Conservation (phyloP, 2,113 vertebrate species). For the Himantopus leucocephalus region DNA sequence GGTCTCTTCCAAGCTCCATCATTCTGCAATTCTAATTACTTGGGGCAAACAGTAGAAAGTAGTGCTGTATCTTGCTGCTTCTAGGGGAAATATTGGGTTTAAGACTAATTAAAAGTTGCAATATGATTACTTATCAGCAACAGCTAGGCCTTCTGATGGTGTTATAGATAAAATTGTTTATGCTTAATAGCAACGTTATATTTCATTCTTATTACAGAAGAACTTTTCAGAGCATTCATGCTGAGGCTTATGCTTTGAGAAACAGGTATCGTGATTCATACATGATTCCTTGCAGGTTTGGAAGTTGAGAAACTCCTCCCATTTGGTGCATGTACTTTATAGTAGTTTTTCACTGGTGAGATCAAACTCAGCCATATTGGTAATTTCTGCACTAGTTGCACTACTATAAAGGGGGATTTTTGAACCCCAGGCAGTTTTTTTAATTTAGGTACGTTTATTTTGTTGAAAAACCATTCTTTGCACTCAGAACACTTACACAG, state of each 20-base stretch:
- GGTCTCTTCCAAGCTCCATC: background rate
- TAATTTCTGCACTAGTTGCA: background rate
- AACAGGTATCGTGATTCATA: background rate
- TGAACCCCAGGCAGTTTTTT: background rate
- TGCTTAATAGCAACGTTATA: background rate
- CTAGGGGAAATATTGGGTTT: background rate
- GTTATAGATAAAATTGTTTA: background rate
- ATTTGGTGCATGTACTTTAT: fast-evolving
- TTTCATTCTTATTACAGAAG: background rate
- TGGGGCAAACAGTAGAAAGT: background rate
- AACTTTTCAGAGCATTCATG: background rate
- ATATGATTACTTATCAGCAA: background rate
- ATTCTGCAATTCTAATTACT: background rate
- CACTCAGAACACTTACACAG: background rate
- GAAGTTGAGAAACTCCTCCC: background rate
- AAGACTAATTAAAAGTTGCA: background rate
- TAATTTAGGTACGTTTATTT: background rate
- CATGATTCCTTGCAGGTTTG: background rate
- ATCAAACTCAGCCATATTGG: background rate
- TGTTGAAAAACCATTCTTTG: background rate
- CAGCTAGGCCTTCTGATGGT: background rate
- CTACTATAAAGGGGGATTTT: background rate
- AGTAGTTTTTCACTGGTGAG: background rate
- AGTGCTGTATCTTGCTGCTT: background rate
- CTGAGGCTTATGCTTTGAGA: background rate